Conservation (phyloP, 2,888 invertebrate genomes). For the Acanthosepion lycidas region DNA sequence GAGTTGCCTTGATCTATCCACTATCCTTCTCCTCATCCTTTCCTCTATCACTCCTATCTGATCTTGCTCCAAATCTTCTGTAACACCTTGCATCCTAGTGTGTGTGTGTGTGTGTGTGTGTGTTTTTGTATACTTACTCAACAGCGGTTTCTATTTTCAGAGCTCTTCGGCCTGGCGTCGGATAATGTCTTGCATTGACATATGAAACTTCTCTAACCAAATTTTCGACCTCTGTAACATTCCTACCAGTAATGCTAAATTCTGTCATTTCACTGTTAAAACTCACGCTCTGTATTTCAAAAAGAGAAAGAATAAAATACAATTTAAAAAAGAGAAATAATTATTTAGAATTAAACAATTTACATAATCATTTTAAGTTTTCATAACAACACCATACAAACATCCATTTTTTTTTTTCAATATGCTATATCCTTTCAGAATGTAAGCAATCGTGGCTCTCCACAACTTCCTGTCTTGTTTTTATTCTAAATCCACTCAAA, state of each 20-base stretch:
- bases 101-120: neutral
- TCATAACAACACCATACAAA: too few species aligned
- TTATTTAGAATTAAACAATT: neutral
- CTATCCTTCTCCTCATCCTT: too few species aligned
- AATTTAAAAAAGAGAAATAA: neutral
- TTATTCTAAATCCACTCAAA: too few species aligned
- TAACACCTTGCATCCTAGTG: too few species aligned
- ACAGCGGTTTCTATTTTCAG: slow-evolving; percentile 87
- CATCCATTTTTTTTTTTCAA: too few species aligned
- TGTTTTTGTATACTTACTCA: slow-evolving; percentile 76
- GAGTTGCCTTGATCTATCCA: too few species aligned
- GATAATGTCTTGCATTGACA: slow-evolving; percentile 91
- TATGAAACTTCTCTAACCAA: slow-evolving; percentile 83
- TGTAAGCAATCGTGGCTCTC: too few species aligned
- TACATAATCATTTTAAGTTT: too few species aligned
- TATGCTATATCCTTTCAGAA: too few species aligned
- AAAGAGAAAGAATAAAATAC: slow-evolving; percentile 41
- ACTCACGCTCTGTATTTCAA: slow-evolving; percentile 70
- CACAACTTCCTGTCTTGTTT: too few species aligned
- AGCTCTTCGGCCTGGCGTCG: slow-evolving; percentile 94
- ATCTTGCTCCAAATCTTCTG: too few species aligned
- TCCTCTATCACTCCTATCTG: too few species aligned
- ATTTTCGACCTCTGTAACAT: slow-evolving; percentile 90
- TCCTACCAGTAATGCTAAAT: slow-evolving; percentile 92
- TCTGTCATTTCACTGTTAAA: slow-evolving; percentile 81